Evolutionary conservation across 2,113 vertebrate species (phyloP), one percentile per base, ranked within the genome.

Genomic region (Donacobius atricapilla): DNA sequence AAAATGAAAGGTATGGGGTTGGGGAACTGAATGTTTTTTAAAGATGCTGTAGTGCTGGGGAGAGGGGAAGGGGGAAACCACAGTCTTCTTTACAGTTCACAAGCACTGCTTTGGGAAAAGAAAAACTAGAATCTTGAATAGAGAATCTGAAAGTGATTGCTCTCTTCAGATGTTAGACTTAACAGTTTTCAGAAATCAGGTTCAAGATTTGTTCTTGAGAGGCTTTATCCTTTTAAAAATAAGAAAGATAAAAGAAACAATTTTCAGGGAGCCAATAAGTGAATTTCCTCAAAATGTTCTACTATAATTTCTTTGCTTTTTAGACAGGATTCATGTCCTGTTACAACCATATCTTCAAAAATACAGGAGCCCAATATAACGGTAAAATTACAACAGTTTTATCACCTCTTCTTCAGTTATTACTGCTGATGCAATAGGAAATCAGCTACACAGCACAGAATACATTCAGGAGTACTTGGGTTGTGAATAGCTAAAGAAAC

Each of bases 201-300:
- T 45, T 80, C 15, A 56, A 61, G 87, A 47, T 63, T 56, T 48
- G 14, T 54, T 84, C 37, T 77, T 53, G 37, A 83, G 39, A 83
- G 44, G 3, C 63, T 95, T 91, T 86, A 73, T 20, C 24, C 33
- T 51, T 90, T 83, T 66, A 73, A 80, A 94, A 86, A 73, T n/a
- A 65, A 69, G 39, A 50, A 83, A 91, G 65, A 76, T 44, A 64
- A 83, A 90, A 69, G 19, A 63, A 87, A 78, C 45, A 75, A 76
- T n/a, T 89, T 84, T 60, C 18, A 83, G 30, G 10, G 47, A 90
- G 22, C 19, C 50, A 85, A 22, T 77, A 89, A 86, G 27, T 58
- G 47, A 73, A 94, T 70, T 83, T 85, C 35, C 50, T 91, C 50
- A 88, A 87, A 95, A 91, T 21, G 20, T 63, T 45, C 16, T 76